phyloP scores from a whole-genome alignment of 2,113 vertebrate species.

The Erinaceus europaeus region DNA sequence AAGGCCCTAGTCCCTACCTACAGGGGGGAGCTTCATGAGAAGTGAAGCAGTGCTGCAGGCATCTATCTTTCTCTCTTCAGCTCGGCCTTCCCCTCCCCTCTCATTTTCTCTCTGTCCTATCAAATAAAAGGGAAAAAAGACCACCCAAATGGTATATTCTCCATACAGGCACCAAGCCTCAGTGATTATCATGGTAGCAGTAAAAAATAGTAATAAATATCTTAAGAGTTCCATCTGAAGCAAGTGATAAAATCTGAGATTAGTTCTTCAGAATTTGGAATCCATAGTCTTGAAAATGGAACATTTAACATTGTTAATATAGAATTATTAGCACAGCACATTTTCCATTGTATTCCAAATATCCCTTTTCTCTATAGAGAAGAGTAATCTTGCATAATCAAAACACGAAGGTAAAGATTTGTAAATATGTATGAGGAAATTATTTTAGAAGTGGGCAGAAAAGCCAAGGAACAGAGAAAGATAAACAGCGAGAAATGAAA shows the following conservation, averaged over 20 bases:
- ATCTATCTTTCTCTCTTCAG: no score
- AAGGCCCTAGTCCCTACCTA: no score
- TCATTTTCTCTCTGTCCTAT: no score
- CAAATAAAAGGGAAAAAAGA: no score
- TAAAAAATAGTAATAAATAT: no score
- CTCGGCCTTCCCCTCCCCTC: no score
- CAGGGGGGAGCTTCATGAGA: no score
- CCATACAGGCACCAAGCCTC: no score
- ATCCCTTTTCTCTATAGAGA: neutral
- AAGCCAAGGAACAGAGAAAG: neutral
- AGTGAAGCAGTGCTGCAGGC: no score
- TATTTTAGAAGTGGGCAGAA: neutral
- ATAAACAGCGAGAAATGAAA: neutral
- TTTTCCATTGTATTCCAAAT: neutral
- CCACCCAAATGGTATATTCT: no score
- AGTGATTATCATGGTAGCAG: no score
- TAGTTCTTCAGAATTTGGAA: neutral
- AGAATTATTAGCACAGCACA: neutral
- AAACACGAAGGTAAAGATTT: neutral
- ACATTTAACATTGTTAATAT: neutral
- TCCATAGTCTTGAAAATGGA: neutral
- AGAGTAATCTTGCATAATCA: neutral
- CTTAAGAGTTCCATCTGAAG: neutral
- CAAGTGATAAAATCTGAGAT: neutral
- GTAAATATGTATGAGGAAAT: conserved; percentile 3